Evolutionary conservation across 2,113 vertebrate genomes (phyloP).

Genomic region (Sapayoa aenigma): DNA sequence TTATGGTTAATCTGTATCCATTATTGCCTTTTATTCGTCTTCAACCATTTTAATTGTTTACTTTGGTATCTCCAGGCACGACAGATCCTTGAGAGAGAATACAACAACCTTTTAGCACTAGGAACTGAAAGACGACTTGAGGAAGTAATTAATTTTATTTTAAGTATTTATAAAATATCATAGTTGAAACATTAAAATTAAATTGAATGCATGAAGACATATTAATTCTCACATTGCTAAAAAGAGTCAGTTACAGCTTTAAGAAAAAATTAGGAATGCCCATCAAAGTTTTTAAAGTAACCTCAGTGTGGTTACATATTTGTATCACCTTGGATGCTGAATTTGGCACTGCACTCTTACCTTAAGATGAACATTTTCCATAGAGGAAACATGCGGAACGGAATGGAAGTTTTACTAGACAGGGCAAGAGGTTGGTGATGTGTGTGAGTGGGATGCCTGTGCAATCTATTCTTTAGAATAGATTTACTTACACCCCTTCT

Average conservation of each 20-base stretch:
- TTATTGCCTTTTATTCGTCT: background rate
- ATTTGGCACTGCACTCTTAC: background rate
- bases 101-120: slow-evolving; percentile 97
- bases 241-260: background rate
- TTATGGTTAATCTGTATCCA: background rate
- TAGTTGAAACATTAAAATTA: background rate
- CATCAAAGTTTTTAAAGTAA: background rate
- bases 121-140: slow-evolving; percentile 95
- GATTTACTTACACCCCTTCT: background rate
- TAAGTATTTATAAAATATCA: background rate
- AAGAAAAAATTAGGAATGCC: background rate
- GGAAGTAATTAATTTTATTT: slow-evolving; percentile 83
- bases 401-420: background rate
- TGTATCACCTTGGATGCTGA: background rate
- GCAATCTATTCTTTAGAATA: background rate
- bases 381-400: background rate
- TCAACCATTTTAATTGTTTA: slow-evolving; percentile 36
- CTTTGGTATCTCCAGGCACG: slow-evolving; percentile 85
- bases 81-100: slow-evolving; percentile 98
- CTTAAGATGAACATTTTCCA: background rate
- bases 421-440: background rate
- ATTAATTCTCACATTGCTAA: background rate
- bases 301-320: background rate
- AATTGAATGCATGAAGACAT: slow-evolving; percentile 10
- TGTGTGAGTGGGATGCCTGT: background rate